Conservation (phyloP, 1,140 invertebrate genomes). For the Drosophila santomea region DNA sequence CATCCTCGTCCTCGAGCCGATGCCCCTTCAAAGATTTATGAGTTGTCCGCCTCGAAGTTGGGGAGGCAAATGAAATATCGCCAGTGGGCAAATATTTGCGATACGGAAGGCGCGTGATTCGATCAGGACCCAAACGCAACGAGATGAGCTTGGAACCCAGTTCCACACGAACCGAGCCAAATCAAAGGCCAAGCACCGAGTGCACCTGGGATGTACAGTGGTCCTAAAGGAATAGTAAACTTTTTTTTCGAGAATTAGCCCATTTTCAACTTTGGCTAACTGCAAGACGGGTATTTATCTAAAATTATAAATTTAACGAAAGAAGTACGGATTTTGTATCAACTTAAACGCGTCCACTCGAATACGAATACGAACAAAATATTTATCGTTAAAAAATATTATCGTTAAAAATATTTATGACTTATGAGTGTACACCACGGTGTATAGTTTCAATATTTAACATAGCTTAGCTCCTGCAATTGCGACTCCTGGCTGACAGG, state of each 20-base stretch:
- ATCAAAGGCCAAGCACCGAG: constrained; percentile 54
- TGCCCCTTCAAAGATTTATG: constrained; percentile 64
- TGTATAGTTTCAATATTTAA: constrained; percentile 66
- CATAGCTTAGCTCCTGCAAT: constrained; percentile 34
- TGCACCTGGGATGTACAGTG: constrained; percentile 38
- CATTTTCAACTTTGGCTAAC: too few species aligned
- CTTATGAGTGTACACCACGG: constrained; percentile 19
- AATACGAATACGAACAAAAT: too few species aligned
- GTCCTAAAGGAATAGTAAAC: neutral
- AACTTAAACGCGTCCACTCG: too few species aligned
- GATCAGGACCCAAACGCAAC: constrained; percentile 44
- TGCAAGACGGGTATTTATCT: too few species aligned
- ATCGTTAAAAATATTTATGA: neutral
- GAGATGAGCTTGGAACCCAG: constrained; percentile 28
- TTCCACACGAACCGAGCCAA: constrained; percentile 37
- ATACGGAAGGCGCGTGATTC: constrained; percentile 65
- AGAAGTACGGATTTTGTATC: too few species aligned
- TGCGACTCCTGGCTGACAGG: constrained; percentile 43
- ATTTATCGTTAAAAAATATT: too few species aligned
- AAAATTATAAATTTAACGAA: too few species aligned
- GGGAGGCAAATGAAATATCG: constrained; percentile 73
- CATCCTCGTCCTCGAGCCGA: constrained; percentile 21
- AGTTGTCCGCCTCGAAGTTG: constrained; percentile 51
- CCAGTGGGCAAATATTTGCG: constrained; percentile 73
- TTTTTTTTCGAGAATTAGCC: too few species aligned